These are phyloP conservation scores for Cerastoderma edule DNA, from an alignment of 2,888 invertebrate species.

Conservation along the genomic window DNA sequence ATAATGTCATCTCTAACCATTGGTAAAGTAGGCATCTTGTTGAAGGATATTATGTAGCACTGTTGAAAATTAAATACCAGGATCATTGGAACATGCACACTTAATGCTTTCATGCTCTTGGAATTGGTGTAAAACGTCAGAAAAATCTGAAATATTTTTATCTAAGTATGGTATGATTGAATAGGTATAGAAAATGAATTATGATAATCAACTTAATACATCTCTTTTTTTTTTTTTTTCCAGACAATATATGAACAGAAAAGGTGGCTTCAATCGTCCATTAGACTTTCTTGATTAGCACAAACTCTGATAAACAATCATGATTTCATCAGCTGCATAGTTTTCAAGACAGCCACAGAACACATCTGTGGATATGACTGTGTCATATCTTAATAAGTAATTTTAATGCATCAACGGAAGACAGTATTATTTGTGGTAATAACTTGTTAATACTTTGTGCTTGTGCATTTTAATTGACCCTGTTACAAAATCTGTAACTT, in stretches of 20 bases:
- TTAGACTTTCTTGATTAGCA: conserved; percentile 94
- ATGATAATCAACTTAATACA: background rate
- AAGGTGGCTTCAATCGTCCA: conserved; percentile 99
- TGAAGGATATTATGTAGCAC: too few species aligned
- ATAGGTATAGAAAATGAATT: background rate
- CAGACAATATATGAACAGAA: conserved; percentile 98
- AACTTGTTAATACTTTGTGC: too few species aligned
- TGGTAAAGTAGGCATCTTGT: too few species aligned
- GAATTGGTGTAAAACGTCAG: background rate
- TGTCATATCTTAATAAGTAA: too few species aligned
- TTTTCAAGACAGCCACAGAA: too few species aligned
- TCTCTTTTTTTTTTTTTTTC: conserved; percentile 35
- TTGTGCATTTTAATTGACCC: too few species aligned
- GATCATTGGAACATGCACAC: background rate
- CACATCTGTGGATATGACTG: too few species aligned
- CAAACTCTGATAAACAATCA: background rate
- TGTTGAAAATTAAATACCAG: background rate
- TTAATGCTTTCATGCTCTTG: background rate
- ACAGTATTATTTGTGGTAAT: too few species aligned
- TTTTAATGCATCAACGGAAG: too few species aligned
- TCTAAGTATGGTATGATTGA: background rate
- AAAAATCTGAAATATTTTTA: background rate
- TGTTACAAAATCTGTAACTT: too few species aligned
- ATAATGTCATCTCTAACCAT: too few species aligned
- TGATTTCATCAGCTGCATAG: too few species aligned